Percentiles rank a stretch among this genome's conserved stretches.
phyloP scores from a whole-genome alignment of 2,113 vertebrate species.

The Silurus glanis region DNA sequence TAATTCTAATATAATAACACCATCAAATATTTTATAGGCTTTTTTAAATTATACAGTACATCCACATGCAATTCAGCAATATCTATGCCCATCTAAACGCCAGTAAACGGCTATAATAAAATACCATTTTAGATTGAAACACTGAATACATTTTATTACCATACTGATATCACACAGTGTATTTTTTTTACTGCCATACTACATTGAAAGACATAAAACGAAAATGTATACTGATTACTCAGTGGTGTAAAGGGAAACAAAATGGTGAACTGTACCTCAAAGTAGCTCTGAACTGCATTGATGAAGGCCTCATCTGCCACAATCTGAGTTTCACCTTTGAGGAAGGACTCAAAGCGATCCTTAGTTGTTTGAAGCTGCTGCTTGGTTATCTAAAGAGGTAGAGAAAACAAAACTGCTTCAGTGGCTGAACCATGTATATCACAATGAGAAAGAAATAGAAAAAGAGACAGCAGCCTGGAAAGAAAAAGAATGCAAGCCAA shows the following conservation, averaged over 20 bases:
- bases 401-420: slow-evolving; percentile 24
- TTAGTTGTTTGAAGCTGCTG: slow-evolving; percentile 97
- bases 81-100: neutral
- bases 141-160: neutral
- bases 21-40: neutral
- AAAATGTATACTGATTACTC: neutral
- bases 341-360: slow-evolving; percentile 97
- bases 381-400: slow-evolving; percentile 87
- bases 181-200: neutral
- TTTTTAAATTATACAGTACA: slow-evolving; percentile 1
- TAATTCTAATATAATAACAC: slow-evolving; percentile 12
- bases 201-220: neutral
- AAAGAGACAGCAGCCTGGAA: neutral
- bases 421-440: slow-evolving; percentile 14
- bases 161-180: neutral
- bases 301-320: slow-evolving; percentile 99
- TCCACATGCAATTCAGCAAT: neutral
- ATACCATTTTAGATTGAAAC: neutral
- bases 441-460: neutral
- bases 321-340: slow-evolving; percentile 98
- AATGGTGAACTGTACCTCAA: slow-evolving; percentile 79
- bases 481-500: slow-evolving; percentile 1
- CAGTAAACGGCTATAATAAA: neutral
- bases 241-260: neutral
- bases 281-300: slow-evolving; percentile 98